phyloP scores from a whole-genome alignment of 2,797 vertebrate genomes.

The Acrocephalus scirpaceus region DNA sequence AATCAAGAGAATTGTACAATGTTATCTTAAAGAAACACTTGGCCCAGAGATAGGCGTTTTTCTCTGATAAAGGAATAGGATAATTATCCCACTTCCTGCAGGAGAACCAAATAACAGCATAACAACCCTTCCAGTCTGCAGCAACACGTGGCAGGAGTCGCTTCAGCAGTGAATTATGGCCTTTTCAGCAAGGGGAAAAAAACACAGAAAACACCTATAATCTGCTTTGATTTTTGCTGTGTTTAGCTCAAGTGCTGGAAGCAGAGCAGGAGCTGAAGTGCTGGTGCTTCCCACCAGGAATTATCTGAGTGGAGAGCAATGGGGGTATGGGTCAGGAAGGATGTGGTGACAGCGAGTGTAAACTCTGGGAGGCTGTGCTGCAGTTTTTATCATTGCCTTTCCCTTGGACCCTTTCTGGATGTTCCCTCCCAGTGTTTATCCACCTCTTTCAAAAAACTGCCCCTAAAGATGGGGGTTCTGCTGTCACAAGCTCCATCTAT shows the following conservation, averaged over 20 bases:
- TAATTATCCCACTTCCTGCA: conserved; percentile 11
- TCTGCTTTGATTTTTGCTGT: background rate
- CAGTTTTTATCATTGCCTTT: background rate
- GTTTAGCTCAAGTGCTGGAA: background rate
- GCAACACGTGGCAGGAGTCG: background rate
- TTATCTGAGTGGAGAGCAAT: rapidly evolving
- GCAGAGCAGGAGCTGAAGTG: background rate
- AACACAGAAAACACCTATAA: background rate
- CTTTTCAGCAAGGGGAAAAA: background rate
- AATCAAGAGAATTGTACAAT: background rate
- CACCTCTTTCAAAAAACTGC: background rate
- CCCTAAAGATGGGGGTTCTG: background rate
- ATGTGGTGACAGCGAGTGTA: rapidly evolving
- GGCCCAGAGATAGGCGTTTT: background rate
- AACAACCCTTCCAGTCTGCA: background rate
- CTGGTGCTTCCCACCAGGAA: background rate
- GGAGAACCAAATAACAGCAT: background rate
- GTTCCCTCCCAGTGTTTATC: background rate
- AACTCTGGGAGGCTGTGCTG: background rate
- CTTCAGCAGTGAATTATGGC: background rate
- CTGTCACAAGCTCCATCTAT: background rate
- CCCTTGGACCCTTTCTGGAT: background rate
- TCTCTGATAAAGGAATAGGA: background rate
- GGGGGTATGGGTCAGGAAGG: background rate
- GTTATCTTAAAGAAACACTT: conserved; percentile 26